Percentiles rank a stretch among this genome's conserved stretches.
Conservation (phyloP, 2,888 invertebrate species). For the Scaptodrosophila latifasciaeformis region DNA sequence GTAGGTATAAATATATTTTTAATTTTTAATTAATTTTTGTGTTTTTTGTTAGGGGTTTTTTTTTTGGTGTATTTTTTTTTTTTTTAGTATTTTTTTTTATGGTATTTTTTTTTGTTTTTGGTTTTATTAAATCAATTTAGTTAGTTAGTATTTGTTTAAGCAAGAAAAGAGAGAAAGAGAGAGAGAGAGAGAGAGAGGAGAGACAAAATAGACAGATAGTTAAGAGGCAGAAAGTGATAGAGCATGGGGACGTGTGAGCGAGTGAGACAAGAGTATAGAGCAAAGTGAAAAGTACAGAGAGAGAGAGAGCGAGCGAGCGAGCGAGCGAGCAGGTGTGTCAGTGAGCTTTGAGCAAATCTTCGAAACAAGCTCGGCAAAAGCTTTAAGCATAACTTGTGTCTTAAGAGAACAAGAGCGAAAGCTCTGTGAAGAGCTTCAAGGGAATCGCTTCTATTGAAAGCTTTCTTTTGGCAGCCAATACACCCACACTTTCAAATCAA, state of each 20-base stretch:
- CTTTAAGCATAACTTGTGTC: not conserved
- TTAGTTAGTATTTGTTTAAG: not conserved
- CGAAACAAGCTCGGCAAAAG: conserved; percentile 24
- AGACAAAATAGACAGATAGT: conserved; percentile 38
- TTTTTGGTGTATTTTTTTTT: not conserved
- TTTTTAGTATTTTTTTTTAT: not conserved
- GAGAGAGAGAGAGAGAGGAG: conserved; percentile 51
- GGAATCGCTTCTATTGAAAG: too few species aligned
- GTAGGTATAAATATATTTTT: conserved; percentile 41
- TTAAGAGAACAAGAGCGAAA: conserved; percentile 5
- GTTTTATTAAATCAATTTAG: not conserved
- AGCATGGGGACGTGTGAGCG: conserved; percentile 28
- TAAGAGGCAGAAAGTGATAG: conserved; percentile 19
- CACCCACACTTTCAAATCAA: too few species aligned
- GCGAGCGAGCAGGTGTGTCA: conserved; percentile 1
- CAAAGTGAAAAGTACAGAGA: conserved; percentile 9
- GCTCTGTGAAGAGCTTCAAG: not conserved
- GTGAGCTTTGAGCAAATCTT: conserved; percentile 13
- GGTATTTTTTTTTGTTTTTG: not conserved
- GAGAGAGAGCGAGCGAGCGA: not conserved
- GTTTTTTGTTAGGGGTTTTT: conserved; percentile 2
- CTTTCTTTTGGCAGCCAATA: too few species aligned
- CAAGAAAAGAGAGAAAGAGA: conserved; percentile 39
- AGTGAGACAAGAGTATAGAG: conserved; percentile 16
- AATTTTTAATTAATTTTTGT: conserved; percentile 34